A percentile compares a stretch with the other conserved stretches of the same genome.
These are phyloP conservation scores for Nycticorax nycticorax DNA, from an alignment of 2,113 vertebrate genomes.

Conservation along the genomic window DNA sequence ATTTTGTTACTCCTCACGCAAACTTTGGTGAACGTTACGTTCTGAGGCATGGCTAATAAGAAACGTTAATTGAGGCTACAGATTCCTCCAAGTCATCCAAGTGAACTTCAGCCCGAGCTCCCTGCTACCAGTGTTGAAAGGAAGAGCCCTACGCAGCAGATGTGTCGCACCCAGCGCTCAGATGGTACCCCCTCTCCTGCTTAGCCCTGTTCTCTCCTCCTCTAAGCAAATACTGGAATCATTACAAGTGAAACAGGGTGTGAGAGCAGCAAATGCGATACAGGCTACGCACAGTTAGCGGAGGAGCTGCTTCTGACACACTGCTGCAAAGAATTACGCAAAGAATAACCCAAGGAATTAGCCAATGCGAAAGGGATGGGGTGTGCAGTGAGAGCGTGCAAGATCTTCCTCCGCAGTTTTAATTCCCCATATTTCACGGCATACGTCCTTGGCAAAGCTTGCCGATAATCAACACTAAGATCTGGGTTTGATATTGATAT, in stretches of 20 bases:
- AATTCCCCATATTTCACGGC: background rate
- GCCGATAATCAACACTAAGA: background rate
- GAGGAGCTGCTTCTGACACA: background rate
- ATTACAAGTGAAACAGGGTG: constrained; percentile 30
- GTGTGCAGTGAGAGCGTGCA: fast-evolving
- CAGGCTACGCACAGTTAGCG: constrained; percentile 11
- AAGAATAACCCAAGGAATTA: background rate
- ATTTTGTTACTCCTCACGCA: background rate
- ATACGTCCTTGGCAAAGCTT: background rate
- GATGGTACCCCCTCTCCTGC: background rate
- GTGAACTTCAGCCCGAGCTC: constrained; percentile 15
- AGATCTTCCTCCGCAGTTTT: background rate
- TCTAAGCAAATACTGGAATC: constrained; percentile 49
- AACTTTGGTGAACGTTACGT: background rate
- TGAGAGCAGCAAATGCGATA: constrained; percentile 1
- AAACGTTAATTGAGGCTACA: constrained; percentile 43
- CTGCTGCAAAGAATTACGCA: background rate
- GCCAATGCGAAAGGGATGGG: background rate
- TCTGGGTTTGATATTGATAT: background rate
- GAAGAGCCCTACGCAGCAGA: background rate
- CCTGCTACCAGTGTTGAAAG: background rate
- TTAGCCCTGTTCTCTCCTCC: constrained; percentile 34
- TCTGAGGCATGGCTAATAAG: background rate
- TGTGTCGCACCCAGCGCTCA: constrained; percentile 7
- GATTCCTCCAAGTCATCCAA: constrained; percentile 12